Base-by-base conservation (phyloP, 2,113 vertebrate species). In the Gorsachius goisagi region DNA sequence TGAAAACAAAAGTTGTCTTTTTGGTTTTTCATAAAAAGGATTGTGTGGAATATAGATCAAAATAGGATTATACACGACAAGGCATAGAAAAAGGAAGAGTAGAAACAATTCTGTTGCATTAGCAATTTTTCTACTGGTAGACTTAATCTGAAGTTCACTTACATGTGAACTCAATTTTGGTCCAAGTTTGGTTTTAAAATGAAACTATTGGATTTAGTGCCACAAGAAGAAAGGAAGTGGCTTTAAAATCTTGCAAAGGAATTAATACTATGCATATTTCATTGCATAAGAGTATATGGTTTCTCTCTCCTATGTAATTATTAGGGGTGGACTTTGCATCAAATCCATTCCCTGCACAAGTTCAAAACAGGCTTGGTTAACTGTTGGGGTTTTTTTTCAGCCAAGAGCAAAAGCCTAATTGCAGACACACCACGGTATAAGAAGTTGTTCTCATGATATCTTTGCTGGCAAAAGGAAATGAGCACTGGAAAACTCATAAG, bases 401-500 rank as follows among this genome's bases (percentile, higher is more conserved):
- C 90, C 82, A 96, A 91, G 44, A 73, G 60, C 26, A 94, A 33
- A 79, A 93, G 20, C 26, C 41, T 77, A 86, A 93, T 37, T 94
- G 72, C 62, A 95, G 86, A 81, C 72, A 81, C 27, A 86, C 28
- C 63, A 64, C 4, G 6, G 24, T 92, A 3, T 91, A 73, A 95
- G 88, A 96, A 89, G 53, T 82, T 30, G 52, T 95, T 97, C 86
- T 94, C 90, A 96, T 86, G 94, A 37, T 96, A 80, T 81, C 88
- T 76, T 75, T 82, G 87, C 89, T 93, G 81, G 88, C 93, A 93
- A 81, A 93, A 92, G 89, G 86, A 97, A 89, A 91, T 47, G 53
- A 97, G 68, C 37, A 37, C 72, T 97, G 94, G 95, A 97, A 97
- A 97, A 92, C 75, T 94, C 90, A 52, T 94, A 95, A 88, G 91